These are phyloP conservation scores for Apodemia hepburni DNA, from an alignment of 2,888 invertebrate genomes.

Conservation along the genomic window DNA sequence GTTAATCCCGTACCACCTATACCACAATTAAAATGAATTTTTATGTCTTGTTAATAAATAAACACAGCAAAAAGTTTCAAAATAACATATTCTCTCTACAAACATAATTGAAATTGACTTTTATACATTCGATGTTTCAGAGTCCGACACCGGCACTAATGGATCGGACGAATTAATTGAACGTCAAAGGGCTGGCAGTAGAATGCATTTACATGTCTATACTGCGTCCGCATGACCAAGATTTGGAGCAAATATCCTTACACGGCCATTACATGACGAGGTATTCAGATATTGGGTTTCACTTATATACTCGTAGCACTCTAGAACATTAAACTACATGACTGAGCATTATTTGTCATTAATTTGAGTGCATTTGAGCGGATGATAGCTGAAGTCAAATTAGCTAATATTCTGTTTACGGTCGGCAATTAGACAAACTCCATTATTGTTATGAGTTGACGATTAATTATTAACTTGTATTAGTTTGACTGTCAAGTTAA, in stretches of 20 bases:
- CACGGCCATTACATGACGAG: conserved; percentile 6
- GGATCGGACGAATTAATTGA: conserved; percentile 60
- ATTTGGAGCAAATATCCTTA: conserved; percentile 17
- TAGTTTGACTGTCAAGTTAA: no score
- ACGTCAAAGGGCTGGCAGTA: conserved; percentile 41
- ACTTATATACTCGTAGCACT: neutral
- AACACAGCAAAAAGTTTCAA: neutral
- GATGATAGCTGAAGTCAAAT: neutral
- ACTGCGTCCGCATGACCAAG: conserved; percentile 15
- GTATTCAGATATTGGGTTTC: conserved; percentile 2
- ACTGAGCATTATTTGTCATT: conserved; percentile 1
- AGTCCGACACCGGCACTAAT: conserved; percentile 41
- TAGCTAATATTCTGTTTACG: neutral
- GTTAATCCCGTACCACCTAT: no score
- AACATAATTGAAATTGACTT: conserved; percentile 33
- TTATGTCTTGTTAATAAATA: no score
- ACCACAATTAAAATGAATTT: no score
- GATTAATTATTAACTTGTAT: no score
- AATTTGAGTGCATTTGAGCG: neutral
- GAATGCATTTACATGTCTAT: conserved; percentile 27
- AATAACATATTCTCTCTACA: conserved; percentile 1
- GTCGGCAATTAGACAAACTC: neutral
- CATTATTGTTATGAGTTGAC: neutral
- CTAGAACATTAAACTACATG: neutral
- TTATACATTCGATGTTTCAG: conserved; percentile 42